Base-by-base conservation (phyloP, 2,888 invertebrate genomes). In the Norana najaformis region DNA sequence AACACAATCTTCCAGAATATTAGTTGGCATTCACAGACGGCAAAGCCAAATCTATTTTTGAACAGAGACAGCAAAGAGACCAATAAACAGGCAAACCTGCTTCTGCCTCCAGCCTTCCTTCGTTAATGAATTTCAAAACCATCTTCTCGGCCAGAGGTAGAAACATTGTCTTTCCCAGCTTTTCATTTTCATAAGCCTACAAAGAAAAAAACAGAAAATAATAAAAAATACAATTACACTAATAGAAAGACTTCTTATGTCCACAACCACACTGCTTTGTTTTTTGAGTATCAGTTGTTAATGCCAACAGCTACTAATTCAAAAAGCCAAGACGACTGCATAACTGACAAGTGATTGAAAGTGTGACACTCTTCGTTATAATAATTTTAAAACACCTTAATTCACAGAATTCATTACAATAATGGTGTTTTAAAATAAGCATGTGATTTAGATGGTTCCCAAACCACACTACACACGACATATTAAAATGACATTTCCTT, bases 131-230 rank as follows among this genome's bases (percentile, higher is more conserved):
- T 94, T 98, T 98, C 91, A 97, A 96, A 41, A 98, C 97, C 99
- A 99, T 98, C 94, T 97, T 96, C 95, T 98, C 98, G 14, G 99
- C 99, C 91, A 99, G 95, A 4, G 97, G 96, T 47, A 98, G 96
- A 39, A 97, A 96, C 92, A 99, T 96, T 91, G 96, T 96, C 92
- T 95, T 95, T 0, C 96, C 96, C 82, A 96, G 93, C 89, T 93
- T 94, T 34, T 93, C 92, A 91, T 95, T 94, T 88, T 92, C 92
- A 89, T 94, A 93, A 23, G 94, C 94, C 94, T 94, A 91, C 20
- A 92, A n/a, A 89, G n/a, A 37, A 37, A 69, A n/a, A 4, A 16
- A 8, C 30, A n/a, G 16, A 69, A 30, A 69, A 23, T 41, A n/a
- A 69, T n/a, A 3, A 69, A n/a, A 47, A 47, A 69, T n/a, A 3